phyloP scores from a whole-genome alignment of 2,797 vertebrate species.

The Pygocentrus nattereri region DNA sequence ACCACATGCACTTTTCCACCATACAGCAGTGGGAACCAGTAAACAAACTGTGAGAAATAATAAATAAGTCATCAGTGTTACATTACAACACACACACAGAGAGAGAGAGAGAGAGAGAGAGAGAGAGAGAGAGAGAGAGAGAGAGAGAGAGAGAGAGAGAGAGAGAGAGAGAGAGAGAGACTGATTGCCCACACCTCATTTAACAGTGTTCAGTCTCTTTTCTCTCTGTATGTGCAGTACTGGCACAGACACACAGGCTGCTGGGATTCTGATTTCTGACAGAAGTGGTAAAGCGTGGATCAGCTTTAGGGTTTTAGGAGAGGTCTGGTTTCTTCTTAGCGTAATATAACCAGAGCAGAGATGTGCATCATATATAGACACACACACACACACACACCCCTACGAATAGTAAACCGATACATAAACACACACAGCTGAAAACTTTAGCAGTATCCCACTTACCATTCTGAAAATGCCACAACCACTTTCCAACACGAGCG shows the following conservation, averaged over 20 bases:
- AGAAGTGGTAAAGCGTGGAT: neutral
- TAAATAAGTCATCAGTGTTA: slow-evolving; percentile 71
- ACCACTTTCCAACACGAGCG: too few species aligned
- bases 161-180: slow-evolving; percentile 50
- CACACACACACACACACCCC: too few species aligned
- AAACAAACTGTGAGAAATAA: slow-evolving; percentile 70
- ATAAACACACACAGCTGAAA: too few species aligned
- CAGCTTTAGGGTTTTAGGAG: neutral
- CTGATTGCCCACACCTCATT: slow-evolving; percentile 54
- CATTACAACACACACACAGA: too few species aligned
- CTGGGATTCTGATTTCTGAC: neutral
- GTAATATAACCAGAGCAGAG: neutral
- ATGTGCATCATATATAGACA: slow-evolving; percentile 11
- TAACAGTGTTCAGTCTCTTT: slow-evolving; percentile 26
- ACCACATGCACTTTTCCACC: slow-evolving; percentile 50
- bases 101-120: slow-evolving; percentile 39
- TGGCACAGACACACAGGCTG: neutral
- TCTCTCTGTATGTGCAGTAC: neutral
- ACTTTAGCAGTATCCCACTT: too few species aligned
- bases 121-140: slow-evolving; percentile 45
- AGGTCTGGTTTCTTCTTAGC: neutral
- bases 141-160: slow-evolving; percentile 38
- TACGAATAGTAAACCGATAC: too few species aligned
- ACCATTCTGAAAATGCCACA: too few species aligned
- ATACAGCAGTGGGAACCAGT: slow-evolving; percentile 63